A percentile compares a stretch with the other conserved stretches of the same genome.
Evolutionary conservation across 2,888 invertebrate genomes (phyloP).

Genomic region (Furcula furcula): DNA sequence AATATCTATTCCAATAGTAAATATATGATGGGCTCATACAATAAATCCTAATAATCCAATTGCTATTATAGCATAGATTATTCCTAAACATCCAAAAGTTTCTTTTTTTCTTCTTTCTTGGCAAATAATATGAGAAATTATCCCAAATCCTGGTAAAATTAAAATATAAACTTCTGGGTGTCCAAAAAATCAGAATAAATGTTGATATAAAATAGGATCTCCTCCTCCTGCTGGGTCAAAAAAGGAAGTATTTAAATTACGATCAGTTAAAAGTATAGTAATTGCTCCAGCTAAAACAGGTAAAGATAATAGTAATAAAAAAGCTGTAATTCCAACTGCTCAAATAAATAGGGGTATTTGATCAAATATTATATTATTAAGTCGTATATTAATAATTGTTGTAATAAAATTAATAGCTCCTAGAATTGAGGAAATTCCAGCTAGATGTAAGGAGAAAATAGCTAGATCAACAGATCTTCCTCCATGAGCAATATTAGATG

Average conservation of each 20-base stretch:
- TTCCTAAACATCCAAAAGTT: slow-evolving; percentile 87
- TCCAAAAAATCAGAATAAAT: slow-evolving; percentile 94
- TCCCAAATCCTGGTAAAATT: slow-evolving; percentile 91
- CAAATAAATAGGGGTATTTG: slow-evolving; percentile 88
- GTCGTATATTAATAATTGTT: slow-evolving; percentile 87
- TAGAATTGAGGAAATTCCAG: slow-evolving; percentile 88
- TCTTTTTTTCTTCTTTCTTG: slow-evolving; percentile 89
- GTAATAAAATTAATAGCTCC: slow-evolving; percentile 91
- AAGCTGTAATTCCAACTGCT: slow-evolving; percentile 81
- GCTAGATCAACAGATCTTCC: slow-evolving; percentile 87
- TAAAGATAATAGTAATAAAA: slow-evolving; percentile 84
- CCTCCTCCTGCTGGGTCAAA: slow-evolving; percentile 91
- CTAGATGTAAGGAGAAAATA: slow-evolving; percentile 89
- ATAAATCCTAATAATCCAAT: slow-evolving; percentile 92
- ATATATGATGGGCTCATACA: slow-evolving; percentile 93
- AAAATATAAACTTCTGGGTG: slow-evolving; percentile 94
- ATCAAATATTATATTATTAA: slow-evolving; percentile 81
- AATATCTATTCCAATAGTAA: slow-evolving; percentile 91
- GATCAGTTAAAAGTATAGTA: slow-evolving; percentile 90
- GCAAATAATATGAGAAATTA: slow-evolving; percentile 89
- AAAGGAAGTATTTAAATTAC: slow-evolving; percentile 90
- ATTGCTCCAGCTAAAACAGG: slow-evolving; percentile 91
- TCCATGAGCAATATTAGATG: slow-evolving; percentile 83
- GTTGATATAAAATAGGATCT: slow-evolving; percentile 90
- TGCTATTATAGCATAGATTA: slow-evolving; percentile 92